Base-by-base conservation (phyloP, 2,888 invertebrate genomes). In the Proisotoma minuta region DNA sequence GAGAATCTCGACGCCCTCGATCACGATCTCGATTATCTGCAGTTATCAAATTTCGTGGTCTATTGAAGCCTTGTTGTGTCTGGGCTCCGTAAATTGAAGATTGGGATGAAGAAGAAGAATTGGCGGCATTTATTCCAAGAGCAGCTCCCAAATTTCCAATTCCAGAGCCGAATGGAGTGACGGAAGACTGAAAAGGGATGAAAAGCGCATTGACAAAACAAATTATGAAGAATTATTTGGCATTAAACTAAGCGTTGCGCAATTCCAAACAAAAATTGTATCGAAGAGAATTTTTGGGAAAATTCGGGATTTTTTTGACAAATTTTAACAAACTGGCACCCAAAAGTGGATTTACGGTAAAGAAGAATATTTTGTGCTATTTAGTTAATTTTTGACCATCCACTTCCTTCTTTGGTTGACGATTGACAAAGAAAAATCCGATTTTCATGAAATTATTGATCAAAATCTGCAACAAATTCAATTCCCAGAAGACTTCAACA, bases 121-220 rank as follows among this genome's bases (percentile, higher is more conserved):
- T 23, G 40, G 40, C 34, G 40, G 22, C 24, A 56, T 40, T 56
- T 43, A 40, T n/a, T n/a, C n/a, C n/a, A n/a, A n/a, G n/a, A n/a
- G n/a, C n/a, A n/a, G 47, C 8, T 52, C 34, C 40, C 29, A 53
- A 48, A 40, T 60, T 20, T 53, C 53, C 47, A 52, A 52, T 18
- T 2, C 51, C 51, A 15, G n/a, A 18, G 28, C 51, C 28, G 20
- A 27, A 51, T 12, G 34, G 34, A 34, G 34, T 34, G 8, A 8
- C 34, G 15, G 34, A 8, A 34, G 10, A 15, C 34, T 34, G 34
- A 10, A 34, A 34, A 15, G 15, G 15, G 34, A 34, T 34, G 34
- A 34, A 8, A 34, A 10, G 34, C 12, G 15, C 8, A 15, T 10
- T 15, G 34, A 34, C 8, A 34, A 10, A 15, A 34, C 8, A 15